These are phyloP conservation scores for Polia nebulosa DNA, from an alignment of 2,888 invertebrate species.

Conservation along the genomic window DNA sequence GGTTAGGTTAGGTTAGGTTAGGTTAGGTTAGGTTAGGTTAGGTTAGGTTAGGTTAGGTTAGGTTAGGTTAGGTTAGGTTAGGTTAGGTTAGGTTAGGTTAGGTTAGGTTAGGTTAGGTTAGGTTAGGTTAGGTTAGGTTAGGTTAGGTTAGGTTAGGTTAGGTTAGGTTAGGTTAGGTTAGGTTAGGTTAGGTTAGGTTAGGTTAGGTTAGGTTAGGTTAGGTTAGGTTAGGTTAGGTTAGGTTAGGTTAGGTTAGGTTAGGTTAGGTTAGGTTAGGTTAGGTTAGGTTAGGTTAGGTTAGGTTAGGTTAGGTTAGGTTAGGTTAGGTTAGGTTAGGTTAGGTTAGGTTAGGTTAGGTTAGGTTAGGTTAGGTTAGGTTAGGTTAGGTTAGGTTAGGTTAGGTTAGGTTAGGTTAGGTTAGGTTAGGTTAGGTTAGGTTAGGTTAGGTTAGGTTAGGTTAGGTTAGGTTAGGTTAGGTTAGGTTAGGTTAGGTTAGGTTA, in stretches of 20 bases:
- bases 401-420: neutral
- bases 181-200: neutral
- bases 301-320: conserved; percentile 12
- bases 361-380: neutral
- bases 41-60: neutral
- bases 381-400: neutral
- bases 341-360: conserved; percentile 6
- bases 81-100: neutral
- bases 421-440: neutral
- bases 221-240: neutral
- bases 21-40: neutral
- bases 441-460: neutral
- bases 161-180: conserved; percentile 14
- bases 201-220: conserved; percentile 12
- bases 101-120: neutral
- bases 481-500: conserved; percentile 1
- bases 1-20: neutral
- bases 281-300: neutral
- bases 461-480: neutral
- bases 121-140: conserved; percentile 5
- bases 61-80: neutral
- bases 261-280: conserved; percentile 9
- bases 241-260: neutral
- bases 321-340: neutral
- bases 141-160: neutral